These are phyloP conservation scores for Ichneumoninae sp. DNA, from an alignment of 2,888 invertebrate genomes.

Conservation along the genomic window DNA sequence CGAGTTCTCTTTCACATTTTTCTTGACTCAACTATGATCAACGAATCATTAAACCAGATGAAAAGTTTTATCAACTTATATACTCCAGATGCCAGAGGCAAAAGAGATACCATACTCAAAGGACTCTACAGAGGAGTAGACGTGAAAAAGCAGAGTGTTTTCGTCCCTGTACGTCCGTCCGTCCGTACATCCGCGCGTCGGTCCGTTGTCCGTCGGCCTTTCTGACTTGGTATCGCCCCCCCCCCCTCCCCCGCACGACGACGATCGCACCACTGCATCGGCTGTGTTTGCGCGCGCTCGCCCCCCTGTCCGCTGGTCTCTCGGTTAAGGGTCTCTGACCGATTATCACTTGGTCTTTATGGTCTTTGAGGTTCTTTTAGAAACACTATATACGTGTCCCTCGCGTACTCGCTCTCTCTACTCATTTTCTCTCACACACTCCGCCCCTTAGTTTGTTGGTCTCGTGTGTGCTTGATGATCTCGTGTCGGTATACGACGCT, in stretches of 20 bases:
- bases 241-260: constrained; percentile 48
- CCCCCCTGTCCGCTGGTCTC: constrained; percentile 73
- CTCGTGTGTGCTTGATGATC: constrained; percentile 57
- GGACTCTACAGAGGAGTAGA: constrained; percentile 5
- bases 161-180: constrained; percentile 49
- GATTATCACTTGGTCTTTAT: constrained; percentile 82
- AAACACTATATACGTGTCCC: constrained; percentile 36
- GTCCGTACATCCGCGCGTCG: constrained; percentile 67
- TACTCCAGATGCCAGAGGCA: too few relatives aligned
- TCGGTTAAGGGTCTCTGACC: constrained; percentile 81
- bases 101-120: neutral
- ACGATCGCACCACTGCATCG: constrained; percentile 71
- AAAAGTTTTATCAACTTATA: too few relatives aligned
- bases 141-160: constrained; percentile 44
- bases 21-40: too few relatives aligned
- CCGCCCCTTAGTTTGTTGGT: constrained; percentile 34
- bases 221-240: constrained; percentile 32
- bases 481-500: constrained; percentile 22
- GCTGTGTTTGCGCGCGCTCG: constrained; percentile 42
- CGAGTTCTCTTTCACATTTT: too few relatives aligned
- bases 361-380: constrained; percentile 80
- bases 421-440: constrained; percentile 15
- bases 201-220: constrained; percentile 73
- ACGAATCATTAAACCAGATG: too few relatives aligned
- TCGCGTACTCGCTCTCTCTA: constrained; percentile 21